Evolutionary conservation across 92 coral and sea anemone genomes (phyloP).

Genomic region (Phenganax marumi): DNA sequence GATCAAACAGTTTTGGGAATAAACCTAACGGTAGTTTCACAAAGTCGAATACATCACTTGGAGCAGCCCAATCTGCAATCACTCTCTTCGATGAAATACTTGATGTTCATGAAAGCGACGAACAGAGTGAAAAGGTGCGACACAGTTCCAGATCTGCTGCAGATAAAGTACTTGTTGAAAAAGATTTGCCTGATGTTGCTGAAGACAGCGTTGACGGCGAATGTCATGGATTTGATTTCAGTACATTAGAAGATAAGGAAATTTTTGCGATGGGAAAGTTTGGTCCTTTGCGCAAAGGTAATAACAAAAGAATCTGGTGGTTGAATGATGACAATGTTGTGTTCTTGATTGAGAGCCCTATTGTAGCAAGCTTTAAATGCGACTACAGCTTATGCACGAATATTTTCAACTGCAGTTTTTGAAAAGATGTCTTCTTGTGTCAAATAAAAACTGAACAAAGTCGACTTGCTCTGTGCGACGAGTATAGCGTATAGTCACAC

Average conservation of each 20-base stretch:
- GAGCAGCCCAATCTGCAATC: slow-evolving; percentile 4
- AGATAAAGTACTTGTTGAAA: background rate
- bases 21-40: background rate
- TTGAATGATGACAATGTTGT: no score
- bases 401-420: no score
- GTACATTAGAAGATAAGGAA: background rate
- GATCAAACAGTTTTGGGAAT: slow-evolving; percentile 23
- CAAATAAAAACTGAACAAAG: no score
- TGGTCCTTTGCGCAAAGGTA: slow-evolving; percentile 25
- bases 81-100: slow-evolving; percentile 16
- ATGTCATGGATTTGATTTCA: background rate
- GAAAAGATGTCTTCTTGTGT: no score
- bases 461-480: no score
- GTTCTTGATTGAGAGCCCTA: no score
- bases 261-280: slow-evolving; percentile 28
- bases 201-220: background rate
- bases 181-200: background rate
- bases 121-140: background rate
- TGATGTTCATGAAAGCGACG: background rate
- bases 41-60: slow-evolving; percentile 3
- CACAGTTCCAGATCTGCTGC: background rate
- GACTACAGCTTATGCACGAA: no score
- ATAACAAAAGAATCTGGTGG: background rate
- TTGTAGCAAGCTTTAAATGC: no score
- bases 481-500: no score